These are phyloP conservation scores for Illadopsis cleaveri DNA, from an alignment of 2,113 vertebrate species.

Conservation along the genomic window DNA sequence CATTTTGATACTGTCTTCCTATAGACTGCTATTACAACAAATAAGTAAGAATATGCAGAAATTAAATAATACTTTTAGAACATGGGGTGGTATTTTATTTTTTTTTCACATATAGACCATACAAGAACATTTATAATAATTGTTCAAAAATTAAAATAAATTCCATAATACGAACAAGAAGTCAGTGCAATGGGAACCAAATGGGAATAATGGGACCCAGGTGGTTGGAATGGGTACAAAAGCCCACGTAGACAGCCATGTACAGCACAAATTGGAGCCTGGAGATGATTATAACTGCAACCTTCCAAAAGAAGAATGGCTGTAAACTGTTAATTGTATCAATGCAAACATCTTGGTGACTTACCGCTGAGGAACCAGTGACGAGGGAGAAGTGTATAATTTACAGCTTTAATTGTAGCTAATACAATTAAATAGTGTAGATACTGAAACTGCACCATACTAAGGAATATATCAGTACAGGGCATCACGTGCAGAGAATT, in stretches of 20 bases:
- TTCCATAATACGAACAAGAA: conserved; percentile 38
- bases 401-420: neutral
- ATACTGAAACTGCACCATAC: neutral
- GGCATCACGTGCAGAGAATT: neutral
- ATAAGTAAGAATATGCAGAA: neutral
- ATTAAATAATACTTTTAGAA: neutral
- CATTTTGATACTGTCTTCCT: neutral
- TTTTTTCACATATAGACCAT: neutral
- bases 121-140: neutral
- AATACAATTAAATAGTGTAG: neutral
- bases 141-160: conserved; percentile 33
- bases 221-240: conserved; percentile 59
- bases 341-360: neutral
- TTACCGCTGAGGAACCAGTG: neutral
- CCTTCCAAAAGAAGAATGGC: neutral
- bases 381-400: neutral
- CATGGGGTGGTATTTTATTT: neutral
- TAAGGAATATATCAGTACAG: neutral
- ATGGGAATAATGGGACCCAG: conserved; percentile 59
- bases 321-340: neutral
- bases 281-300: conserved; percentile 20
- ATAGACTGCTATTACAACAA: neutral
- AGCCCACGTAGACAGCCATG: neutral
- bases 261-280: neutral
- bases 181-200: conserved; percentile 44